phyloP scores from a whole-genome alignment of 2,797 vertebrate genomes.

The Xenentodon cancila region DNA sequence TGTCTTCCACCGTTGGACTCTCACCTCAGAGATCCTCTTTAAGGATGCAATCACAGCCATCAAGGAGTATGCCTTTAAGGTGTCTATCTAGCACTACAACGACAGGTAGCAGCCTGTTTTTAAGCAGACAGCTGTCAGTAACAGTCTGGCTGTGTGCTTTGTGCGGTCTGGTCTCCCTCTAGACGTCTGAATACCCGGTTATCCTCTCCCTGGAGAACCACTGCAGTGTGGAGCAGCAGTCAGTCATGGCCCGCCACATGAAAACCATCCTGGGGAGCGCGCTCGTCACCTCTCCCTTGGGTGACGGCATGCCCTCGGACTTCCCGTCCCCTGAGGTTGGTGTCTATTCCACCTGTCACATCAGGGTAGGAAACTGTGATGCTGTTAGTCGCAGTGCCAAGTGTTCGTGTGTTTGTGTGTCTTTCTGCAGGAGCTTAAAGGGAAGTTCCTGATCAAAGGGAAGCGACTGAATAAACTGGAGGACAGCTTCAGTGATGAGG shows the following conservation, averaged over 20 bases:
- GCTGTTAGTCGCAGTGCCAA: not conserved
- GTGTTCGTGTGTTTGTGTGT: not conserved
- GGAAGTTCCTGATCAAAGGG: constrained; percentile 94
- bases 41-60: constrained; percentile 90
- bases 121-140: not conserved
- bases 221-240: constrained; percentile 93
- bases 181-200: constrained; percentile 93
- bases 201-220: constrained; percentile 98
- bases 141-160: not conserved
- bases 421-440: constrained; percentile 87
- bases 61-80: constrained; percentile 96
- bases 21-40: constrained; percentile 96
- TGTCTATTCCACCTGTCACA: not conserved
- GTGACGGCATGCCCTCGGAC: constrained; percentile 79
- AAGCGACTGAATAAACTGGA: constrained; percentile 91
- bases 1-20: constrained; percentile 96
- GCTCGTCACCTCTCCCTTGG: constrained; percentile 85
- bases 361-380: not conserved
- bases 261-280: constrained; percentile 87
- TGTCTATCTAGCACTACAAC: constrained; percentile 43
- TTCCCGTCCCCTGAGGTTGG: constrained; percentile 94
- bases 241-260: constrained; percentile 90
- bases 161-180: not conserved
- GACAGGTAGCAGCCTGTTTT: not conserved
- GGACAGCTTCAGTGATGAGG: constrained; percentile 56